Evolutionary conservation across 2,113 vertebrate species (phyloP).

Genomic region (Saccopteryx bilineata): DNA sequence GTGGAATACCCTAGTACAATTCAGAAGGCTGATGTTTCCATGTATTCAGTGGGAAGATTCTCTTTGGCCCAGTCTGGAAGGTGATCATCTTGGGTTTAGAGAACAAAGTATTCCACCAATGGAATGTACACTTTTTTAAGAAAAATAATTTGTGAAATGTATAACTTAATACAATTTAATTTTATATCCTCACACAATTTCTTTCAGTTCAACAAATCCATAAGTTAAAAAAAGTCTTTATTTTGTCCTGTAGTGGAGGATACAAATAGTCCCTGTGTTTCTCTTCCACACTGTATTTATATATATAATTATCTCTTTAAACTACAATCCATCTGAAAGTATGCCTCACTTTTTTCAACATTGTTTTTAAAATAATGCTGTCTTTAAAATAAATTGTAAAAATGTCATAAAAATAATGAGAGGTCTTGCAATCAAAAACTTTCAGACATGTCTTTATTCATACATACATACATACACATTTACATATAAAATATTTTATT

Average conservation of each 20-base stretch:
- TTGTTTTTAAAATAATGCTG: constrained; percentile 74
- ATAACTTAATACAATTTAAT: background rate
- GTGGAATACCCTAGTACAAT: background rate
- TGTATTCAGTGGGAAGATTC: background rate
- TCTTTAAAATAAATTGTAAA: constrained; percentile 84
- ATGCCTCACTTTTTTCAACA: background rate
- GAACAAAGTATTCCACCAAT: background rate
- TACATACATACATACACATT: background rate
- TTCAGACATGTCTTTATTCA: background rate
- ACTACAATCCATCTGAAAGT: background rate
- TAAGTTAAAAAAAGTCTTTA: background rate
- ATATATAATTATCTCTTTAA: background rate
- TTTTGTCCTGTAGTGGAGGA: background rate
- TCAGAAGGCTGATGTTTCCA: background rate
- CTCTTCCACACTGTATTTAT: background rate
- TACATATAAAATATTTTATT: background rate
- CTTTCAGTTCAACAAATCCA: background rate
- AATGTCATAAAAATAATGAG: background rate
- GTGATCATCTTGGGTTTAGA: background rate
- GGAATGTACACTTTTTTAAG: background rate
- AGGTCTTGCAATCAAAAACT: background rate
- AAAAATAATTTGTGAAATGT: background rate
- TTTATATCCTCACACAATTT: background rate
- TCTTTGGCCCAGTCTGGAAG: background rate
- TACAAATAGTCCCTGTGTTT: background rate